These are phyloP conservation scores for Xenus cinereus DNA, from an alignment of 2,113 vertebrate species.

Conservation along the genomic window DNA sequence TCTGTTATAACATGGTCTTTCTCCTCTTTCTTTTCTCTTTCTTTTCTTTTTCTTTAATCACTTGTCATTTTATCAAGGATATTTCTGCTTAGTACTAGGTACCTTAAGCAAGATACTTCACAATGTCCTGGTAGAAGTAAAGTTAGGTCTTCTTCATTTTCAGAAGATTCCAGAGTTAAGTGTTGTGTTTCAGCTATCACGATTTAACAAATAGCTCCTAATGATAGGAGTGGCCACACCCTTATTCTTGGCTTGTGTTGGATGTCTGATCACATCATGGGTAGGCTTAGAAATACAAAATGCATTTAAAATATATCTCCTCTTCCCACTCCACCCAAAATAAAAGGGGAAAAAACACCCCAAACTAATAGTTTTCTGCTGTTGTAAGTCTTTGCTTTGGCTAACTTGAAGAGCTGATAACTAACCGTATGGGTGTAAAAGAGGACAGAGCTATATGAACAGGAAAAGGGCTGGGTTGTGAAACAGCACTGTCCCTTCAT, in stretches of 20 bases:
- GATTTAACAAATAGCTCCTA: not conserved
- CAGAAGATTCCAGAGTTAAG: not conserved
- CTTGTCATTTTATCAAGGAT: not conserved
- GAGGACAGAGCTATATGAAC: not conserved
- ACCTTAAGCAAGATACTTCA: not conserved
- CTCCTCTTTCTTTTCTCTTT: not conserved
- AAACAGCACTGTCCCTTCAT: not conserved
- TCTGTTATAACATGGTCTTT: not conserved
- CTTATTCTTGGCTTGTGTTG: not conserved
- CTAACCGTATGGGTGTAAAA: fast-evolving
- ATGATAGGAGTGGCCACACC: not conserved
- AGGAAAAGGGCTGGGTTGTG: not conserved
- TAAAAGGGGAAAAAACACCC: fast-evolving
- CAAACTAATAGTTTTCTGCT: not conserved
- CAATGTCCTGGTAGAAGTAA: not conserved
- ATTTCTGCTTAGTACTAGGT: not conserved
- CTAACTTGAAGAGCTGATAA: not conserved
- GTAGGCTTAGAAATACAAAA: not conserved
- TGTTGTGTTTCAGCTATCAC: not conserved
- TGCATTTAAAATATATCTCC: not conserved
- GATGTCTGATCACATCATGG: not conserved
- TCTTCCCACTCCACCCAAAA: not conserved
- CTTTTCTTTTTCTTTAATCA: not conserved
- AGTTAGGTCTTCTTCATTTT: not conserved
- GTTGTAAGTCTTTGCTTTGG: not conserved